Conservation (phyloP, 2,797 vertebrate genomes). For the Lepilemur septentrionalis region DNA sequence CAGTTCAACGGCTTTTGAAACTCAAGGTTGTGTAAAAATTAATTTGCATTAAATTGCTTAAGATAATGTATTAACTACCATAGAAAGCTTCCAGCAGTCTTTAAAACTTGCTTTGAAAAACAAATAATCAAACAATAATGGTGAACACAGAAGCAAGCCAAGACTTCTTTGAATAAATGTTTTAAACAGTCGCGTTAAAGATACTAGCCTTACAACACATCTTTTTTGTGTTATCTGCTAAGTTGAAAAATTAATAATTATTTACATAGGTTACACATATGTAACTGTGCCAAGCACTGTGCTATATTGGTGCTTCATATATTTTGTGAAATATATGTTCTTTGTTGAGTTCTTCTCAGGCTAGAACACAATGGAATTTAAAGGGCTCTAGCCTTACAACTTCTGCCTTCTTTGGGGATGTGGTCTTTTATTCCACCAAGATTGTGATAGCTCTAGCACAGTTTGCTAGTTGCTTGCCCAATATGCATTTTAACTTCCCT, state of each 20-base stretch:
- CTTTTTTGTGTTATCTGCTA: slow-evolving; percentile 1
- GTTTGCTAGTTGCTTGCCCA: not conserved
- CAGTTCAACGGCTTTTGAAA: slow-evolving; percentile 62
- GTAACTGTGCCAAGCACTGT: not conserved
- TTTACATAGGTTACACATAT: not conserved
- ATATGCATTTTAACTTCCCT: not conserved
- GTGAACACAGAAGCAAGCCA: slow-evolving; percentile 29
- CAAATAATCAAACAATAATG: slow-evolving; percentile 41
- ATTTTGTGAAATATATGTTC: not conserved
- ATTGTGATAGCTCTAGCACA: not conserved
- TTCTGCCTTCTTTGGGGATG: not conserved
- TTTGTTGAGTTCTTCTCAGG: not conserved
- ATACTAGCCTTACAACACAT: not conserved
- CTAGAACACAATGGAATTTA: not conserved
- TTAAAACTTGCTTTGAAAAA: slow-evolving; percentile 60
- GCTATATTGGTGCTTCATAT: not conserved
- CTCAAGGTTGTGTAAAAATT: slow-evolving; percentile 68
- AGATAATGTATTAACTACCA: slow-evolving; percentile 64
- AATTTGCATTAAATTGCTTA: slow-evolving; percentile 74
- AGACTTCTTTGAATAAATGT: slow-evolving; percentile 1
- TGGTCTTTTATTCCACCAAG: not conserved
- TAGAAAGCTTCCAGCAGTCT: slow-evolving; percentile 44
- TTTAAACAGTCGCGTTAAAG: not conserved
- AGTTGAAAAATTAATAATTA: not conserved
- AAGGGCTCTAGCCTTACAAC: not conserved